Evolutionary conservation across 2,797 vertebrate genomes (phyloP), one percentile per base, ranked within the genome.

Genomic region (Australoheros facetus): DNA sequence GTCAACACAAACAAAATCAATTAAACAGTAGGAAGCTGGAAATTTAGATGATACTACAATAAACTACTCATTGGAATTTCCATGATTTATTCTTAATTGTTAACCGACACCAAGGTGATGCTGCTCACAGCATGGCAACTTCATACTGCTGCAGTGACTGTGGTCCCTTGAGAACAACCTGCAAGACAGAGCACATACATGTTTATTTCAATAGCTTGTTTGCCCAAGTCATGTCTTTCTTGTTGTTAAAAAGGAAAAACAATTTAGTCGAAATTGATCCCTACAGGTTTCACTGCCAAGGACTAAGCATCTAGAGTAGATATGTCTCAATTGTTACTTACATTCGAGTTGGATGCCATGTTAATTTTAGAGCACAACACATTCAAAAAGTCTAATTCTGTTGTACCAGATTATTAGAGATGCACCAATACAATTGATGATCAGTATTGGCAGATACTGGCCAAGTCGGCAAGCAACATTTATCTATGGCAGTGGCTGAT

Each of bases 131-230:
- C 78, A 55, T 56, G 80, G 75, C 48, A 86, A 88, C 59, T 58
- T 86, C 54, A 12, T 32, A 84, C 86, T 78, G 88, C 91, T 77
- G 78, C 70, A 77, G 82, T 72, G 64, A 89, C 86, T 56, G 56
- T 93, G 91, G 92, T 93, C 93, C 93, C 89, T 81, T 21, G 26
- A 79, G 78, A 88, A 57, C 64, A 83, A 80, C 78, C 93, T 94
- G 91, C 51, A 77, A 86, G 60, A 81, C 64, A 73, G 42, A 86
- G 56, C 10, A 34, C 57, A 82, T 14, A 84, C 71, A 72, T 2
- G 3, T 69, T 85, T 14, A 86, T 51, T 71, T 84, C 48, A 77
- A 28, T 1, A 17, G 7, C 56, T 56, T 62, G 55, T 82, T 85
- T 78, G 69, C 51, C 82, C 26, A 53, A 48, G 70, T 88, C 79